Base-by-base conservation (phyloP, 2,797 vertebrate genomes). In the Naso thynnoides region DNA sequence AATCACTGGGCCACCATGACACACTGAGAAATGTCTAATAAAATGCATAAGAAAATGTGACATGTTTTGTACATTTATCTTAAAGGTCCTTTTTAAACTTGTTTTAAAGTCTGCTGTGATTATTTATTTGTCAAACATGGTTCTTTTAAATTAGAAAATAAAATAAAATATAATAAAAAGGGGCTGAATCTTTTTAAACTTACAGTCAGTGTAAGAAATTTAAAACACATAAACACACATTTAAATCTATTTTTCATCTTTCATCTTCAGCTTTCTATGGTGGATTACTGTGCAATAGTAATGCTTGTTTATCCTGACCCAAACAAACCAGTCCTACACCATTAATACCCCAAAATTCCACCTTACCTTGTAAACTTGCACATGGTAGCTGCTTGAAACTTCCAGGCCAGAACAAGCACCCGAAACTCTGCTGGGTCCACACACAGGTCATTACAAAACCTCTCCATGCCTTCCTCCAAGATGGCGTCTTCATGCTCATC, bases 331-430 rank as follows among this genome's bases (percentile, higher is more conserved):
- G 8, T 21, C 70, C 31, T 0, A 55, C 27, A 8, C 3, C n/a
- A n/a, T n/a, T n/a, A n/a, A 29, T 21, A 39, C 53, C 55, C 21
- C 1, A 27, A 27, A 69, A 24, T 55, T 27, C 71, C 21, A 21
- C 8, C 95, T 93, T 89, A 99, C 98, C 98, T 96, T 90, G 98
- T 99, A 94, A 99, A 99, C 94, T 97, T 99, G 96, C 98, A 99
- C 98, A 99, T 99, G 77, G 98, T 99, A 82, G 98, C 98, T 66
- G 98, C 98, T 94, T 99, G 98, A 89, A 99, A 99, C 94, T 99
- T 99, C 98, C 98, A 99, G 78, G 98, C 98, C 78, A 99, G 95
- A 86, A 99, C 96, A 72, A 99, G 95, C 82, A 99, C 98, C 74
- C 94, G 95, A 91, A 99, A 99, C 92, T 99, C 98, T 1, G 98